Evolutionary conservation across 2,888 invertebrate species (phyloP), one percentile per base, ranked within the genome.

Genomic region (Epirrita christyi): DNA sequence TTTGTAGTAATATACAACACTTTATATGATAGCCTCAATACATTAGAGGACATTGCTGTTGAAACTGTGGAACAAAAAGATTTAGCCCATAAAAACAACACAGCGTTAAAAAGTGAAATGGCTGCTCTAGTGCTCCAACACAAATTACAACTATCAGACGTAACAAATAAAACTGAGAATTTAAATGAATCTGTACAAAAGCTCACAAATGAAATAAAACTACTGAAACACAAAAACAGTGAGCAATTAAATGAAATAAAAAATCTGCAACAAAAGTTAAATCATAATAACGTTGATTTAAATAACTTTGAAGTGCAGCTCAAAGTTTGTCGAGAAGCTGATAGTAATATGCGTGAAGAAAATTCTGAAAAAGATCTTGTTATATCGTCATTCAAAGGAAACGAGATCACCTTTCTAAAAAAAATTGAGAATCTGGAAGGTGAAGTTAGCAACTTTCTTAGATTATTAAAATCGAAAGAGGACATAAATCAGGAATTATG

Each of bases 31-130:
- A 76, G 67, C 43, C 68, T 88, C 40, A 65, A 64, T 59, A 56
- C 42, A n/a, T 73, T 87, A 62, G 78, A 85, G 64, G 59, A 41
- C 10, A 67, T 72, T 46, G 71, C 78, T 4, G 63, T 47, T 36
- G 65, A 73, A 49, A 63, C 75, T 32, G 47, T 81, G 1, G 57
- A 66, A 42, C 67, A 83, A 67, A 84, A 76, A 65, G 68, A 78
- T 55, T 14, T 54, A 36, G 55, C 58, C 0, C 32, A 55, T 13
- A 58, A 70, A 47, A 58, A 62, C 9, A 69, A 64, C 56, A 32
- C 36, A 6, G 50, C 65, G 32, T 64, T 80, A 50, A 68, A 70
- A 60, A 57, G 52, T 3, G 56, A 72, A 50, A 62, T 53, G 2
- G 15, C 15, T 40, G 27, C 29, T 29, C 46, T 44, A 7, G 48